Percentiles rank a stretch among this genome's conserved stretches.
These are phyloP conservation scores for Pipistrellus pygmaeus DNA, from an alignment of 2,797 vertebrate genomes.

Conservation along the genomic window DNA sequence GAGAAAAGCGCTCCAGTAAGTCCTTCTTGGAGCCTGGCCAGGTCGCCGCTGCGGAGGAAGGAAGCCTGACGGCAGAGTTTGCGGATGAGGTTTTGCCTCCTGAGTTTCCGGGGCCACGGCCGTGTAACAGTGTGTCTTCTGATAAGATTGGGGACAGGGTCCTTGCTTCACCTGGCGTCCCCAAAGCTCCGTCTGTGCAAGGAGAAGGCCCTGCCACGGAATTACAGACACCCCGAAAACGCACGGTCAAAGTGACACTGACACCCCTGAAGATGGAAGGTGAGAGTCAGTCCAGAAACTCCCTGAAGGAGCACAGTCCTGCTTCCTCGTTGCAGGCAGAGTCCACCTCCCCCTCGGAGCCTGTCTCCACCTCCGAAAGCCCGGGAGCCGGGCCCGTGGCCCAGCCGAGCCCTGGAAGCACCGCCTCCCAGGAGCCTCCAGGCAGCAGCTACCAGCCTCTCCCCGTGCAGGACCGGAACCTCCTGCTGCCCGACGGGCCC, in stretches of 20 bases:
- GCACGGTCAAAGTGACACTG: constrained; percentile 90
- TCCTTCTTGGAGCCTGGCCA: constrained; percentile 80
- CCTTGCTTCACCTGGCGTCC: constrained; percentile 83
- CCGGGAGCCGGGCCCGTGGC: constrained; percentile 67
- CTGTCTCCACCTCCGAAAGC: constrained; percentile 75
- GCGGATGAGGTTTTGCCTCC: constrained; percentile 83
- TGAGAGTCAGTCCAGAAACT: constrained; percentile 86
- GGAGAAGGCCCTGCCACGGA: constrained; percentile 89
- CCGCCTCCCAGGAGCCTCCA: constrained; percentile 83
- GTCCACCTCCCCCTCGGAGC: constrained; percentile 70
- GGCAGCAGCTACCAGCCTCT: constrained; percentile 83
- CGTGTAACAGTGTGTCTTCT: constrained; percentile 83
- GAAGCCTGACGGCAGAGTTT: constrained; percentile 83
- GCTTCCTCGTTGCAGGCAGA: constrained; percentile 78
- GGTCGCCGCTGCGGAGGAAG: constrained; percentile 76
- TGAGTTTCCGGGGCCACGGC: constrained; percentile 87
- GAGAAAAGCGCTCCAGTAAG: constrained; percentile 87
- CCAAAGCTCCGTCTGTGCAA: constrained; percentile 81
- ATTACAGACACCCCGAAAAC: constrained; percentile 90
- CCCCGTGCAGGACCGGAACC: constrained; percentile 84
- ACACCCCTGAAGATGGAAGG: constrained; percentile 92
- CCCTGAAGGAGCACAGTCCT: constrained; percentile 77
- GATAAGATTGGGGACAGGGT: constrained; percentile 87
- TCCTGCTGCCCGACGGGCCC: constrained; percentile 88
- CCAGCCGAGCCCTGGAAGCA: constrained; percentile 79